Base-by-base conservation (phyloP, 2,888 invertebrate species). In the Ennomos fuscantarius region DNA sequence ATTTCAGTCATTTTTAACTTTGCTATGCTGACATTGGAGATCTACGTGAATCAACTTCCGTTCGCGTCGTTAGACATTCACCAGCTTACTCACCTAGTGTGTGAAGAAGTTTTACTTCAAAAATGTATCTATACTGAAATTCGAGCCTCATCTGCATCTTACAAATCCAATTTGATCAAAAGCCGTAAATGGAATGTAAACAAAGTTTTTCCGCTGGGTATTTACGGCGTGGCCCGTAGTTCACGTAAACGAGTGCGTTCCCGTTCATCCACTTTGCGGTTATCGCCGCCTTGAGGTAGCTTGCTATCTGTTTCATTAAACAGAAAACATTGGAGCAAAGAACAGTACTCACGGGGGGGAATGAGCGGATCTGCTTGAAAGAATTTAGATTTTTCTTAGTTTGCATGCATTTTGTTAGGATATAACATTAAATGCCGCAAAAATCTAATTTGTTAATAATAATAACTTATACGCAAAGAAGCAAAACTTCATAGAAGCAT, bases 271-370 rank as follows among this genome's bases (percentile, higher is more conserved):
- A 62, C 64, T 69, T 54, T 65, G 66, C 43, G 69, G 66, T 65
- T 68, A 68, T 68, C 62, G 59, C 66, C 46, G 48, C 48, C 55
- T 41, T 37, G 50, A 56, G 56, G 57, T 58, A 66, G 60, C 36
- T 40, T 13, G 40, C 63, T 60, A 67, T 69, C 66, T 61, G 61
- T 68, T 69, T 68, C 59, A 66, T 69, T 68, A 62, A 66, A 69
- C 51, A 60, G 62, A 62, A 63, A 66, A 63, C 67, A 65, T 63
- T 63, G 57, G 54, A 51, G 54, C 43, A 53, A 44, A 55, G 42
- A 32, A 42, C 31, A 37, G 11, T 42, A 44, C 49, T 49, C 35
- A 44, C 24, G 48, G 48, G 47, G 48, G 15, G 12, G 33, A 43
- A 9, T 33, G 33, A 43, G 8, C 1, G 5, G 9, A 12, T 11